A percentile compares a stretch with the other conserved stretches of the same genome.
phyloP scores from a whole-genome alignment of 2,113 vertebrate genomes.

The Archilochus colubris region DNA sequence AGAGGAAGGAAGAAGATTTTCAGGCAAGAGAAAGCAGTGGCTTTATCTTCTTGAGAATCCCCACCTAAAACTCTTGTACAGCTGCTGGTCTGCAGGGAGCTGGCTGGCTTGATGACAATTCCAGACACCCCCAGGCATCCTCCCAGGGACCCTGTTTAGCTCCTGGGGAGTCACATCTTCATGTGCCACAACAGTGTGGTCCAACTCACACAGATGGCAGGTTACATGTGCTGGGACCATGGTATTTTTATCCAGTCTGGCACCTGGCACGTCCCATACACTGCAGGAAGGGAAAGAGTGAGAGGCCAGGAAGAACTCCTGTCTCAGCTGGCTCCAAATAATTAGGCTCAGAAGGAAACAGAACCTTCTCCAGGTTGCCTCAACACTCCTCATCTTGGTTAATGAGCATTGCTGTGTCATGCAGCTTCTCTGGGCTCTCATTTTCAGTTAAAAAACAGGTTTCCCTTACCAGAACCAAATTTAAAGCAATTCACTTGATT shows the following conservation, averaged over 20 bases:
- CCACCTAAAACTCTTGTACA: background rate
- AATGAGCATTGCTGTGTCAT: fast-evolving
- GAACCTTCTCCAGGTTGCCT: background rate
- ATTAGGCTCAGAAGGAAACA: background rate
- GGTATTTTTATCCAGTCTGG: background rate
- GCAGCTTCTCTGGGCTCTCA: background rate
- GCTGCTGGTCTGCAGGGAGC: background rate
- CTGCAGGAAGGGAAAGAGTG: background rate
- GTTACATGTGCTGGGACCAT: background rate
- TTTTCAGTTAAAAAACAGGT: background rate
- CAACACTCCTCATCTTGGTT: background rate
- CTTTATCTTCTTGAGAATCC: fast-evolving
- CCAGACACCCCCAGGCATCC: background rate
- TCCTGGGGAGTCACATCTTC: background rate
- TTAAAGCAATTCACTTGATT: background rate
- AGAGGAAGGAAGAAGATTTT: background rate
- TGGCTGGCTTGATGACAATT: background rate
- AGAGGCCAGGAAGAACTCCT: background rate
- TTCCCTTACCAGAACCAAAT: background rate
- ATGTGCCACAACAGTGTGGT: fast-evolving
- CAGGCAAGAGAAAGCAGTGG: background rate
- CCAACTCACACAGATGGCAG: background rate
- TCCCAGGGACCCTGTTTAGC: fast-evolving
- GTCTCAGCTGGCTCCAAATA: background rate
- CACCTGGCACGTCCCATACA: background rate